A percentile compares a stretch with the other conserved stretches of the same genome.
These are phyloP conservation scores for Brachionus manjavacas DNA, from an alignment of 1,140 invertebrate genomes.

Conservation along the genomic window DNA sequence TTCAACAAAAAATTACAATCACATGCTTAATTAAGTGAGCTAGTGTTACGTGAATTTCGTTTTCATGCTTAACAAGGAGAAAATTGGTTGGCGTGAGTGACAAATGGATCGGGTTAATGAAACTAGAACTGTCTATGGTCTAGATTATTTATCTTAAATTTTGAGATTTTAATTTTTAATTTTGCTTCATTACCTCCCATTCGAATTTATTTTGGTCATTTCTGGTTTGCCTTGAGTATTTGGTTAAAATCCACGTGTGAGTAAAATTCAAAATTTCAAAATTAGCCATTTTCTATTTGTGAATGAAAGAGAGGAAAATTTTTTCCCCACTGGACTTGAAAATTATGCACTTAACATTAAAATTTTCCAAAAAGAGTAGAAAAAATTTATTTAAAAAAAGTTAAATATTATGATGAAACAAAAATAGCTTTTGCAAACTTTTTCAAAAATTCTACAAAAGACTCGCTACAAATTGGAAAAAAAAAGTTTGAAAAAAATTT, in stretches of 20 bases:
- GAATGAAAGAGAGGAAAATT: neutral
- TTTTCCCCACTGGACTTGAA: neutral
- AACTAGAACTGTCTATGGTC: neutral
- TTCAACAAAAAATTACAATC: neutral
- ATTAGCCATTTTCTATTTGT: neutral
- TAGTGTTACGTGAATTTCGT: neutral
- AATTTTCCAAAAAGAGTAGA: neutral
- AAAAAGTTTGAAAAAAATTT: neutral
- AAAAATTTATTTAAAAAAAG: neutral
- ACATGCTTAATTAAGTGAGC: neutral
- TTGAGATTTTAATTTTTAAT: neutral
- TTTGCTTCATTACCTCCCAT: neutral
- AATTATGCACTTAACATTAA: neutral
- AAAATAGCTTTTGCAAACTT: neutral
- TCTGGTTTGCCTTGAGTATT: neutral
- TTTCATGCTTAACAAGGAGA: slow-evolving; percentile 3
- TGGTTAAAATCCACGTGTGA: neutral
- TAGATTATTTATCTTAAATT: neutral
- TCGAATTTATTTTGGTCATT: neutral
- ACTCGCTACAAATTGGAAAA: neutral
- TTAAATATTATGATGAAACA: neutral
- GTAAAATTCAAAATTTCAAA: slow-evolving; percentile 36
- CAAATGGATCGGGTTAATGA: neutral
- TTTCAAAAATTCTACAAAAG: neutral
- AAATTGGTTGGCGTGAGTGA: slow-evolving; percentile 13